These are phyloP conservation scores for Callipepla squamata DNA, from an alignment of 2,113 vertebrate species.

Conservation along the genomic window DNA sequence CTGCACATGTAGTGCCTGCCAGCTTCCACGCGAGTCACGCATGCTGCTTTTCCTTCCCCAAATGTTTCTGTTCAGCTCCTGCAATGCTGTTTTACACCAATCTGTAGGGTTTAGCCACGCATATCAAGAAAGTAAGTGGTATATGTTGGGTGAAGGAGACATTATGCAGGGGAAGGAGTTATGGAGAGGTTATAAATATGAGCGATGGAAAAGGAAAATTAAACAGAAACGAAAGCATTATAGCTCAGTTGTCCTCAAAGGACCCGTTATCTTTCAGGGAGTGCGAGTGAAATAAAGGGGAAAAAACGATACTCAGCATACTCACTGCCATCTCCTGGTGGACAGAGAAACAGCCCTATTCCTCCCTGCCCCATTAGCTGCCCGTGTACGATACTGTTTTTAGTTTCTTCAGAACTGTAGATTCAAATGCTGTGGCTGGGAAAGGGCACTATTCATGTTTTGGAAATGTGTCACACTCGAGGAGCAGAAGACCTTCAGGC, in stretches of 20 bases:
- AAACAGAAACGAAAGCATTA: not conserved
- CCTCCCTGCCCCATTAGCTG: accelerated
- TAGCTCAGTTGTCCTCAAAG: constrained; percentile 44
- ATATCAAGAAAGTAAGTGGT: not conserved
- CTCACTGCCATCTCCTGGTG: constrained; percentile 76
- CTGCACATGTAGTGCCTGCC: not conserved
- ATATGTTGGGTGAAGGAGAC: not conserved
- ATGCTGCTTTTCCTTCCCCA: not conserved
- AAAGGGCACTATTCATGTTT: not conserved
- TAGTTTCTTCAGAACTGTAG: not conserved
- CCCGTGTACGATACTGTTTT: accelerated
- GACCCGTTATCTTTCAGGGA: not conserved
- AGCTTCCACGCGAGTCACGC: accelerated
- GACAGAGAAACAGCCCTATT: not conserved
- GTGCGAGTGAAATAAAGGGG: not conserved
- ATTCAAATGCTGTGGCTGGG: not conserved
- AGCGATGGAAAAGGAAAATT: not conserved
- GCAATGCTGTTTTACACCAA: accelerated
- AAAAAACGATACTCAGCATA: not conserved
- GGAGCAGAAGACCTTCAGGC: not conserved
- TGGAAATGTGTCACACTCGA: not conserved
- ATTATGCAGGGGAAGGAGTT: not conserved
- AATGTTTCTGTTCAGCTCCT: accelerated
- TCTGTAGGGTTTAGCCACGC: not conserved
- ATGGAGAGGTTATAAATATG: not conserved